Base-by-base conservation (phyloP, 2,888 invertebrate genomes). In the Aplocera efformata region DNA sequence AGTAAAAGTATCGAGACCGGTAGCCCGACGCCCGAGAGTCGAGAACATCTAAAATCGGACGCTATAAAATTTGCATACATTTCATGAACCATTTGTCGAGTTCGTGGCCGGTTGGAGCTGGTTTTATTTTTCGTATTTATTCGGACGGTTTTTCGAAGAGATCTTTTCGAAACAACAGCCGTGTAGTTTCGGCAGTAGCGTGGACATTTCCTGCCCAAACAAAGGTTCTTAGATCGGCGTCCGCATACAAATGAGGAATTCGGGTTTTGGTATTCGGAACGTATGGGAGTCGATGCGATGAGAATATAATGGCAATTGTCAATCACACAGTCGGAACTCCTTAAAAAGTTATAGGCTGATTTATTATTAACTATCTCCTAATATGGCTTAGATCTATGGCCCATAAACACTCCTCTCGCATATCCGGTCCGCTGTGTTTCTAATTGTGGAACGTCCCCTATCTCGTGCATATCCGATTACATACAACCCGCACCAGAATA, bases 61-160 rank as follows among this genome's bases (percentile, higher is more conserved):
- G 77, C 79, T 70, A 82, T 83, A 78, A 82, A 82, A 83, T 85
- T 83, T 83, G 82, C 82, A 85, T 85, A 81, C 67, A 79, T 79
- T 82, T 82, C 75, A 78, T 72, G 82, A 76, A 69, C 74, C 80
- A 79, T 82, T 82, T 78, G 72, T 66, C 66, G 69, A 66, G 63
- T 61, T 65, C 66, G 63, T 58, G 65, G 63, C 58, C 70, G 70
- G 67, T 62, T 63, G 58, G 64, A 67, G 63, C 58, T 61, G 57
- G 60, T 67, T 78, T 73, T 75, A 71, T 75, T 71, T 78, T 75
- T 67, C 61, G 60, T 48, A 67, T 72, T 75, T 67, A 68, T 72
- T 67, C 64, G 57, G 42, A 45, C 60, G 57, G 59, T 64, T 63
- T 66, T 70, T 33, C 59, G 71, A 73, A 73, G 67, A 71, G 65